Base-by-base conservation (phyloP, 2,113 vertebrate genomes). In the Tetrax tetrax region DNA sequence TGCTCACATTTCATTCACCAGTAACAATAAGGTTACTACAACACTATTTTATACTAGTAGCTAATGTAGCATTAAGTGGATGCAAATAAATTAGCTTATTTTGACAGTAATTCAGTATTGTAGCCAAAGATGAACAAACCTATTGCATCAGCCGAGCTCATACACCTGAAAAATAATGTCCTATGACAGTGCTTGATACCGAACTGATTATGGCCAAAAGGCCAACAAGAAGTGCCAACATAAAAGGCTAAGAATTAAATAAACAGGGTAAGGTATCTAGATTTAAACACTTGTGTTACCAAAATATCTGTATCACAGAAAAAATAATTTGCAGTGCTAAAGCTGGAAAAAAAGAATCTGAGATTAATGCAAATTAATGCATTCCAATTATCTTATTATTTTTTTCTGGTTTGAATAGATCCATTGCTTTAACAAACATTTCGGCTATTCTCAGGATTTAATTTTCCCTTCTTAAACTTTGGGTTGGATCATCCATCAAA, bases 341-440 rank as follows among this genome's bases (percentile, higher is more conserved):
- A 93, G 84, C 45, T 90, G 51, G 33, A 63, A 37, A 31, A 87
- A 71, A 59, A 86, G 25, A 65, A 21, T 48, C 31, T 17, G 54
- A 64, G 47, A 89, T 63, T 9, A 95, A 91, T 83, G 65, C 25
- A 96, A 93, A 81, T 83, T 6, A 94, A 91, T 43, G 41, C 8
- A 53, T 90, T 92, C 60, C 57, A 87, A 79, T 90, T 76, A 88
- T 61, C 63, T 85, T 64, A 66, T 54, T 76, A 65, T 50, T 20
- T 83, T 83, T 74, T 94, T 79, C 23, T 65, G 41, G 11, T 51
- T 95, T 88, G 59, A 91, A 66, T 47, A 75, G 43, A 85, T 69
- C 56, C 31, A 75, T 87, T 77, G 70, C 33, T 93, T 94, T 82
- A 89, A 89, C 70, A 96, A 93, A 87, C 79, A 89, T 86, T 96